These are phyloP conservation scores for Arrhamphus sclerolepis DNA, from an alignment of 2,797 vertebrate species.

Conservation along the genomic window DNA sequence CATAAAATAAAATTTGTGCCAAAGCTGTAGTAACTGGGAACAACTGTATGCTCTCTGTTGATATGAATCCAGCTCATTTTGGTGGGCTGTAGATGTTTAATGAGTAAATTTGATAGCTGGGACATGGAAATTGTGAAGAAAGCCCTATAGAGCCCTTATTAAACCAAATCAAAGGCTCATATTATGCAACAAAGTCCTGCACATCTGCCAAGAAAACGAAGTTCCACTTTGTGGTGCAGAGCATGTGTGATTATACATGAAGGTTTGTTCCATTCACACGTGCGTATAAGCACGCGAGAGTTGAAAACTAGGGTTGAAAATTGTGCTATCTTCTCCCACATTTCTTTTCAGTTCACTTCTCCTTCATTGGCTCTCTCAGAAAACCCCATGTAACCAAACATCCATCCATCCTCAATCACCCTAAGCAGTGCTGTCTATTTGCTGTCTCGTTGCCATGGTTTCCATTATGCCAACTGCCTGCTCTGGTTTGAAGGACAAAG, in stretches of 20 bases:
- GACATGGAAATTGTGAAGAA: constrained; percentile 43
- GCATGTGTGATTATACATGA: constrained; percentile 6
- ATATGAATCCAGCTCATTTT: constrained; percentile 36
- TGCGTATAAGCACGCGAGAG: constrained; percentile 14
- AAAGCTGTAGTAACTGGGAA: constrained; percentile 31
- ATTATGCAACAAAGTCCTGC: constrained; percentile 38
- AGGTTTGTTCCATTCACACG: constrained; percentile 15
- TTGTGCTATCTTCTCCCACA: constrained; percentile 29
- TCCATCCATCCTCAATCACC: constrained; percentile 45
- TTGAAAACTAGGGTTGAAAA: constrained; percentile 24
- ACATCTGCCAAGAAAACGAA: constrained; percentile 52
- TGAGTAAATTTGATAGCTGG: constrained; percentile 48
- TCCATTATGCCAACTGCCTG: constrained; percentile 70
- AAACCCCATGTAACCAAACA: constrained; percentile 32
- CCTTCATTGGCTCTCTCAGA: constrained; percentile 44
- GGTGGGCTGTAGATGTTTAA: constrained; percentile 35
- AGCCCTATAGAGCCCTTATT: constrained; percentile 37
- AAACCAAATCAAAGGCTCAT: constrained; percentile 28
- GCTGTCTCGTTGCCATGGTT: constrained; percentile 78
- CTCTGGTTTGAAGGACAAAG: constrained; percentile 77
- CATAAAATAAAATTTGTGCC: constrained; percentile 34
- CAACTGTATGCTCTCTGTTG: constrained; percentile 23
- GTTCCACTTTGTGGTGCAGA: not conserved
- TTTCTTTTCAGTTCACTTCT: constrained; percentile 31
- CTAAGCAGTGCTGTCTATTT: constrained; percentile 54